phyloP scores from a whole-genome alignment of 2,797 vertebrate genomes.

The Mionectes olivaceus region DNA sequence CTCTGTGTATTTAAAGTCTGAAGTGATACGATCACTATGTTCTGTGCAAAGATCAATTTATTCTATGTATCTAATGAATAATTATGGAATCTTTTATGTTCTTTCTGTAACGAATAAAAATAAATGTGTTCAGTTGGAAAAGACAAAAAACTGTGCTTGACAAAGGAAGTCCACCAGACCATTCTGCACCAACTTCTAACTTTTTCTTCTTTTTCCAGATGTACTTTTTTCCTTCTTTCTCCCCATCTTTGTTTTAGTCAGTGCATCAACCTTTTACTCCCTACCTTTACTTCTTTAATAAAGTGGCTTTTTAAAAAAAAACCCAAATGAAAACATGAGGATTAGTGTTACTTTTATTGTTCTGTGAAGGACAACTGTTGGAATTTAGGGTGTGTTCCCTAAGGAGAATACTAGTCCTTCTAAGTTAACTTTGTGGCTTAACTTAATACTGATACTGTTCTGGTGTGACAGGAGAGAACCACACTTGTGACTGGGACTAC shows the following conservation, averaged over 20 bases:
- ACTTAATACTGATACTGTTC: neutral
- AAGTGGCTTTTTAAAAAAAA: neutral
- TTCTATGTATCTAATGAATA: constrained; percentile 9
- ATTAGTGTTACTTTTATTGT: neutral
- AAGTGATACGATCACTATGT: neutral
- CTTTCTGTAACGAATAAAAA: neutral
- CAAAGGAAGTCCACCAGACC: neutral
- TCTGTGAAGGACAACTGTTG: neutral
- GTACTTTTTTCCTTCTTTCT: neutral
- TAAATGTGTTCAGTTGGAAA: neutral
- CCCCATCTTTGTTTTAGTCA: neutral
- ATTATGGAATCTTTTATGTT: neutral
- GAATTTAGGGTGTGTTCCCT: neutral
- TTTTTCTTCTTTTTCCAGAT: neutral
- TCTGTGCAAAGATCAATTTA: constrained; percentile 41
- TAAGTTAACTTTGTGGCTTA: neutral
- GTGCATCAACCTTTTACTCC: neutral
- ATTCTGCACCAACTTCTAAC: neutral
- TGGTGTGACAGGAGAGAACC: neutral
- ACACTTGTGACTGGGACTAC: neutral
- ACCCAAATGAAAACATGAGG: neutral
- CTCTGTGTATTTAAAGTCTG: constrained; percentile 27
- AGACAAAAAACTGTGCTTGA: neutral
- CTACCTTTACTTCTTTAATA: neutral
- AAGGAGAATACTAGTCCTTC: neutral